Evolutionary conservation across 1,140 invertebrate species (phyloP).

Genomic region (Apocrypta bakeri): DNA sequence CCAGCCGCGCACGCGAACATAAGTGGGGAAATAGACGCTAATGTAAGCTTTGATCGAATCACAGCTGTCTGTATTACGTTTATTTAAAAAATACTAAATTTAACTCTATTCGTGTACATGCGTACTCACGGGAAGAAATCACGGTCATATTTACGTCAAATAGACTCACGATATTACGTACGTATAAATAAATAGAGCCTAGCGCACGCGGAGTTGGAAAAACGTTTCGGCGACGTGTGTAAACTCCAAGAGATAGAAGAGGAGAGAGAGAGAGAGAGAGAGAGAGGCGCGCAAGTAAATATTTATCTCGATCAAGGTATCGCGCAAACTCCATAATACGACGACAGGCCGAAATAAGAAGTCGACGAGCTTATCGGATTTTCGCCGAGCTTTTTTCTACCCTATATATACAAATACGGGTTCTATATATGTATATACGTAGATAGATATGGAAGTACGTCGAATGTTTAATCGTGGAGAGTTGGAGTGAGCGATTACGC

Average conservation of each 20-base stretch:
- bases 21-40: conserved; percentile 19
- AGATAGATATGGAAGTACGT: too few species aligned
- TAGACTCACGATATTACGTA: background rate
- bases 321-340: conserved; percentile 18
- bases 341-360: background rate
- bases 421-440: too few species aligned
- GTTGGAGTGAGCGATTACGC: background rate
- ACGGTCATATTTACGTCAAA: too few species aligned
- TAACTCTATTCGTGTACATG: too few species aligned
- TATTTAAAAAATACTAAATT: too few species aligned
- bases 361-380: conserved; percentile 9
- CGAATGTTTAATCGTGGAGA: too few species aligned
- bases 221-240: conserved; percentile 8
- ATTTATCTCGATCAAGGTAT: conserved; percentile 37
- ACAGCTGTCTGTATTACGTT: background rate
- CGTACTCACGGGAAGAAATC: too few species aligned
- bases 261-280: background rate
- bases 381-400: background rate
- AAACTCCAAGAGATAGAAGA: background rate
- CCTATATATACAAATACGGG: too few species aligned
- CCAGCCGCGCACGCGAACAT: too few species aligned
- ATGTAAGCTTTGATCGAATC: conserved; percentile 16
- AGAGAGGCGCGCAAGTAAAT: conserved; percentile 4
- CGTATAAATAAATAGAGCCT: background rate
- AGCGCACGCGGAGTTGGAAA: background rate